A percentile compares a stretch with the other conserved stretches of the same genome.
Conservation (phyloP, 2,888 invertebrate genomes). For the Dexiosoma caninum region DNA sequence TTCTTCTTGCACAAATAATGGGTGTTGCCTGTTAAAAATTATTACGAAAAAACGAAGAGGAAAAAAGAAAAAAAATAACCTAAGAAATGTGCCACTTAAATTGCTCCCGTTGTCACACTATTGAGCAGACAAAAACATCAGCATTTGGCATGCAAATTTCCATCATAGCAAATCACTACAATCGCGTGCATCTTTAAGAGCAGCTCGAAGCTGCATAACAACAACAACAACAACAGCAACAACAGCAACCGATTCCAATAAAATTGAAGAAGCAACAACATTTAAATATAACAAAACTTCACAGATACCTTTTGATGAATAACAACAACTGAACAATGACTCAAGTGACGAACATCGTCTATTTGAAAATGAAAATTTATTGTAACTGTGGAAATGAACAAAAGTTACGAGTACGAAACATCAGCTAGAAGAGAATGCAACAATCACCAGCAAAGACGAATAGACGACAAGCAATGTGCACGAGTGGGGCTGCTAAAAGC, state of each 20-base stretch:
- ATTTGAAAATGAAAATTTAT: conserved; percentile 55
- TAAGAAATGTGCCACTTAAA: conserved; percentile 62
- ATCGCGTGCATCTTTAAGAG: conserved; percentile 29
- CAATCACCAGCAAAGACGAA: background rate
- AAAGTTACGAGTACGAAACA: conserved; percentile 39
- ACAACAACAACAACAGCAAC: background rate
- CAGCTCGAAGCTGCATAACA: background rate
- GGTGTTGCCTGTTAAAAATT: conserved; percentile 56
- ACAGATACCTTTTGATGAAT: conserved; percentile 36
- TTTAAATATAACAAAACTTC: conserved; percentile 60
- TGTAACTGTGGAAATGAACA: conserved; percentile 19
- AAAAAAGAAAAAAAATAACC: background rate
- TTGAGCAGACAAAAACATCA: conserved; percentile 53
- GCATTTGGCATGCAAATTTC: conserved; percentile 64
- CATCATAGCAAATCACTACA: conserved; percentile 60
- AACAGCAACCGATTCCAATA: background rate
- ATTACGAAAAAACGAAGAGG: background rate
- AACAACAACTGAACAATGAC: conserved; percentile 40
- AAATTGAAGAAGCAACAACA: conserved; percentile 47
- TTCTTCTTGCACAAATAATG: conserved; percentile 55
- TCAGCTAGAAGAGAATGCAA: conserved; percentile 22
- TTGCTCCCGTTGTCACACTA: conserved; percentile 63
- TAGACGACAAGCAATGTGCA: conserved; percentile 8
- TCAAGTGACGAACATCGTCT: conserved; percentile 51
- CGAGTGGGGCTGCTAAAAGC: background rate